phyloP scores from a whole-genome alignment of 2,888 invertebrate species.

The Lepidocyrtoides sp. region DNA sequence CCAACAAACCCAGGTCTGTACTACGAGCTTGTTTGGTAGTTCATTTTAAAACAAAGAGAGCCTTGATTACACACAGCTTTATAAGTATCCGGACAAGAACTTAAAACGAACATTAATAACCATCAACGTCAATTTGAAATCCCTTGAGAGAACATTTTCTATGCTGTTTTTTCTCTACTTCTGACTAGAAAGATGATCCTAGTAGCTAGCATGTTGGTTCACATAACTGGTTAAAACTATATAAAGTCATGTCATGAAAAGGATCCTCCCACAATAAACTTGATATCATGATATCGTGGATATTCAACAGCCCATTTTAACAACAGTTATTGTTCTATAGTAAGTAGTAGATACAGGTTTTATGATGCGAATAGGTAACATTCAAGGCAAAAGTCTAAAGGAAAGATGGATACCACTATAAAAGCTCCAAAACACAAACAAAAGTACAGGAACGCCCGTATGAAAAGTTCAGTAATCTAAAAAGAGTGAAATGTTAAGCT shows the following conservation, averaged over 20 bases:
- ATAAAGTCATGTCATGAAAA: neutral
- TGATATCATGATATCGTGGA: neutral
- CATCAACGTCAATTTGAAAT: constrained; percentile 70
- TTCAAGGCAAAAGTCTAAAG: neutral
- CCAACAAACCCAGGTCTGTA: too few species aligned
- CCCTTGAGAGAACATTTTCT: neutral
- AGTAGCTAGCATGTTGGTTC: neutral
- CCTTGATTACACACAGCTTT: constrained; percentile 15
- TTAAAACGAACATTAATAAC: constrained; percentile 62
- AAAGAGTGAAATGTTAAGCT: constrained; percentile 3
- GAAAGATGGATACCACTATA: neutral
- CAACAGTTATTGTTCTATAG: neutral
- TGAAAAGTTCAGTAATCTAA: neutral
- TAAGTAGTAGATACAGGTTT: neutral
- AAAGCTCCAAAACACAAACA: neutral
- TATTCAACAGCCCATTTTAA: constrained; percentile 2
- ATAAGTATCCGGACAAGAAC: neutral
- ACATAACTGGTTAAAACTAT: neutral
- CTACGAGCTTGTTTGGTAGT: too few species aligned
- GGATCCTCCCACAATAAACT: neutral
- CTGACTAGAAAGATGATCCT: neutral
- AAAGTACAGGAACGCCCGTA: neutral
- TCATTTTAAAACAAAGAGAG: neutral
- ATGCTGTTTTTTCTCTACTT: neutral
- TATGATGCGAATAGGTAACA: neutral